Evolutionary conservation across 2,888 invertebrate species (phyloP).

Genomic region (Anarsia innoxiella): DNA sequence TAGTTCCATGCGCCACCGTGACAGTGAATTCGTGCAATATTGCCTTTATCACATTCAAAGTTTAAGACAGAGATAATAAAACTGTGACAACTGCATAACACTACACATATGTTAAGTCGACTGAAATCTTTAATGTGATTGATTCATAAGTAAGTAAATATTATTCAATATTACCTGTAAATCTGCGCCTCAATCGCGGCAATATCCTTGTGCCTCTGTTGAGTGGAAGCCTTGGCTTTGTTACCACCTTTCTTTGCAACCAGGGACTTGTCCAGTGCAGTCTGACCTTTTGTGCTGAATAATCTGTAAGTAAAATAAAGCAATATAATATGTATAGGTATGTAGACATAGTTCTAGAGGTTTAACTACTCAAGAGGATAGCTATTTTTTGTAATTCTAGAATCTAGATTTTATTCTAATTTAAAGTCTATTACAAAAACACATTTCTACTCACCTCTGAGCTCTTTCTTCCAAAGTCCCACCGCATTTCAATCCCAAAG

Average conservation of each 20-base stretch:
- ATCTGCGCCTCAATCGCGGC: slow-evolving; percentile 92
- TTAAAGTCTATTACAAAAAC: too few relatives aligned
- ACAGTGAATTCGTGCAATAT: too few relatives aligned
- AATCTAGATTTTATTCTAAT: too few relatives aligned
- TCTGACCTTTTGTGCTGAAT: slow-evolving; percentile 96
- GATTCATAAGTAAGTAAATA: neutral
- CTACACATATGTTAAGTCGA: too few relatives aligned
- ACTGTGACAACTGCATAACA: too few relatives aligned
- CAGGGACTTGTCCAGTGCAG: slow-evolving; percentile 91
- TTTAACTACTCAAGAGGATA: too few relatives aligned
- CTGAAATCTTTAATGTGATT: neutral
- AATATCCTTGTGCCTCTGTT: slow-evolving; percentile 87
- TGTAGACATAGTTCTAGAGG: too few relatives aligned
- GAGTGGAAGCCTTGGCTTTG: slow-evolving; percentile 66
- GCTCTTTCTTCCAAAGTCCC: slow-evolving; percentile 98
- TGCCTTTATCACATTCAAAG: too few relatives aligned
- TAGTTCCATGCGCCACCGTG: too few relatives aligned
- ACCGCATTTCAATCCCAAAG: slow-evolving; percentile 97
- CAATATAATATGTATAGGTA: neutral
- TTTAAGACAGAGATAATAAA: too few relatives aligned
- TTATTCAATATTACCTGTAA: slow-evolving; percentile 76
- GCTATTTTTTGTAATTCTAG: too few relatives aligned
- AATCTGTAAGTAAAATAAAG: slow-evolving; percentile 70
- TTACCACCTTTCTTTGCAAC: slow-evolving; percentile 93
- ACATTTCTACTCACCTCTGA: slow-evolving; percentile 85